Conservation (phyloP, 1,140 invertebrate species). For the Drosophila mauritiana region DNA sequence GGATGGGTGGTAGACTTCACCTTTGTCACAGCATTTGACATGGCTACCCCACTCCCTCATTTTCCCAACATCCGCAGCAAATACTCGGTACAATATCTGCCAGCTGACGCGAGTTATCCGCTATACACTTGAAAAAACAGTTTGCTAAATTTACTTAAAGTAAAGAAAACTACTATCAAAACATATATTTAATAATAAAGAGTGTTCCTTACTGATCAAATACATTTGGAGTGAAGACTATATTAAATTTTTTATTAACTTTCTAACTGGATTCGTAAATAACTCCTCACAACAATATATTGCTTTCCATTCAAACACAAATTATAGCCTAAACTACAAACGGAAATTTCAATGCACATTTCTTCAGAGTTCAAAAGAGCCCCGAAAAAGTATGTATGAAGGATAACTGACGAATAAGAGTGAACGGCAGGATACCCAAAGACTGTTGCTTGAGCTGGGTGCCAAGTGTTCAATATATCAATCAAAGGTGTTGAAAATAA, state of each 20-base stretch:
- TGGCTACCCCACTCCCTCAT: constrained; percentile 19
- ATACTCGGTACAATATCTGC: constrained; percentile 59
- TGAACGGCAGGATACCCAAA: constrained; percentile 37
- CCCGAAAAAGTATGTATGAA: constrained; percentile 6
- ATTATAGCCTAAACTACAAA: not conserved
- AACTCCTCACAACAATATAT: too few relatives aligned
- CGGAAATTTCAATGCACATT: not conserved
- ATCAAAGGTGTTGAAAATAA: constrained; percentile 83
- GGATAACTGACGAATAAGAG: constrained; percentile 21
- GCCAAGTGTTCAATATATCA: constrained; percentile 83
- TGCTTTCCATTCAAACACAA: too few relatives aligned
- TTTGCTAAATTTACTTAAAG: too few relatives aligned
- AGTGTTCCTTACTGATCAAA: too few relatives aligned
- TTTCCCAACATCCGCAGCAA: constrained; percentile 46
- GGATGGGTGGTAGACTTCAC: constrained; percentile 49
- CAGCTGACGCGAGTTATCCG: constrained; percentile 67
- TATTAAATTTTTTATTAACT: too few relatives aligned
- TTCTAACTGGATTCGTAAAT: too few relatives aligned
- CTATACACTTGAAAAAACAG: constrained; percentile 23
- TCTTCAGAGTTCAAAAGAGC: constrained; percentile 14
- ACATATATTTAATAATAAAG: not conserved
- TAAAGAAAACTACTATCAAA: not conserved
- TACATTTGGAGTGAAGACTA: too few relatives aligned
- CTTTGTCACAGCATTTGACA: constrained; percentile 76
- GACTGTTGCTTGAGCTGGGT: constrained; percentile 77